Evolutionary conservation across 1,140 invertebrate species (phyloP), one percentile per base, ranked within the genome.

Genomic region (Delia radicum): DNA sequence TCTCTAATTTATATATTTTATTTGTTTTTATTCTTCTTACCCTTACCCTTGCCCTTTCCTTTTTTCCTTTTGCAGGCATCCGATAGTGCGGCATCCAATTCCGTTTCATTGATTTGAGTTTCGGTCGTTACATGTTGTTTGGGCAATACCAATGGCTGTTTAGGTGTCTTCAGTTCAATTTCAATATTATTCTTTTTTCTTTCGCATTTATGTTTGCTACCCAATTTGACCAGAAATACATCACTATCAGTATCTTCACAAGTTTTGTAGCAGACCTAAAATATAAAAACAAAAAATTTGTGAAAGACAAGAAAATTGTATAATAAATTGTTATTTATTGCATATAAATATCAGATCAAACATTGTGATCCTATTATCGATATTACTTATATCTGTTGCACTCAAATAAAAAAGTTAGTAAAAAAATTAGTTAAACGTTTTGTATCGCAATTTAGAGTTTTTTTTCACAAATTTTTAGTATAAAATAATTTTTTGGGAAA

Each of bases 221-320:
- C 84, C 46, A 85, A 78, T 71, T 85, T 85, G 13, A 85, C 82
- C n/a, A 85, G 77, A 67, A 85, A 85, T 31, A 85, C 83, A 75
- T 85, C 84, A 74, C 81, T 85, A 26, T 85, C 83, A n/a, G 83
- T 82, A 62, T 85, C 84, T 2, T 85, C 82, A 79, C 84, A 85
- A 12, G 83, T 85, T 75, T 84, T 85, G 76, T 85, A 85, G 33
- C 84, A 85, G 13, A 85, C 83, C 83, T 85, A 21, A 33, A 6
- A 75, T 18, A 46, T 3, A 46, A 8, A 73, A 42, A 24, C 6
- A 33, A 69, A 67, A 67, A 18, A 67, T 18, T 3, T 15, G n/a
- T 67, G n/a, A 21, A 55, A 2, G n/a, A 55, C 48, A 55, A 55
- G 21, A 21, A 55, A 21, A 55, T 42, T 42, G 37, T 10, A 42